phyloP scores from a whole-genome alignment of 2,113 vertebrate genomes.

The Australoheros scitulus region DNA sequence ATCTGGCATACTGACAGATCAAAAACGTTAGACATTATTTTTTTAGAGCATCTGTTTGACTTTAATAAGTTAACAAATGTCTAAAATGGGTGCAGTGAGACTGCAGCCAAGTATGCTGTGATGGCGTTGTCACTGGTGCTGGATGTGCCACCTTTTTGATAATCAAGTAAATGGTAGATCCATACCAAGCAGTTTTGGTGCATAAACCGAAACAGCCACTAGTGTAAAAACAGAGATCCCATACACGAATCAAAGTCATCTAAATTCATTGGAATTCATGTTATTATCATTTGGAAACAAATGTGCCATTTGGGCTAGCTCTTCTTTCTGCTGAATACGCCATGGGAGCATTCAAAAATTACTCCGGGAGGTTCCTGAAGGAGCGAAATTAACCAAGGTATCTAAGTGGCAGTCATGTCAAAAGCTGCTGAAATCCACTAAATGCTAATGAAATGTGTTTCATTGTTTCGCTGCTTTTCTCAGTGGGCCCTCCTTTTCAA shows the following conservation, averaged over 20 bases:
- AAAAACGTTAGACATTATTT: neutral
- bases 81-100: neutral
- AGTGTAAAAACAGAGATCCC: neutral
- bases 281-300: slow-evolving; percentile 7
- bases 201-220: neutral
- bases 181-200: neutral
- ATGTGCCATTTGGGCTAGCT: neutral
- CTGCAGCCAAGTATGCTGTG: neutral
- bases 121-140: neutral
- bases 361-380: neutral
- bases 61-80: neutral
- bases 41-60: neutral
- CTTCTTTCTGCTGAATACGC: neutral
- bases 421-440: slow-evolving; percentile 3
- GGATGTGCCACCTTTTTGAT: neutral
- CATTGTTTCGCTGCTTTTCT: neutral
- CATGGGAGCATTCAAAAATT: neutral
- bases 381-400: neutral
- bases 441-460: slow-evolving; percentile 1
- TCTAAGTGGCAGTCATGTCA: slow-evolving; percentile 4
- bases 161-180: neutral
- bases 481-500: neutral
- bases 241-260: neutral
- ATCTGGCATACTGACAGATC: neutral
- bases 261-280: neutral